These are phyloP conservation scores for Anguilla anguilla DNA, from an alignment of 2,797 vertebrate genomes.

Conservation along the genomic window DNA sequence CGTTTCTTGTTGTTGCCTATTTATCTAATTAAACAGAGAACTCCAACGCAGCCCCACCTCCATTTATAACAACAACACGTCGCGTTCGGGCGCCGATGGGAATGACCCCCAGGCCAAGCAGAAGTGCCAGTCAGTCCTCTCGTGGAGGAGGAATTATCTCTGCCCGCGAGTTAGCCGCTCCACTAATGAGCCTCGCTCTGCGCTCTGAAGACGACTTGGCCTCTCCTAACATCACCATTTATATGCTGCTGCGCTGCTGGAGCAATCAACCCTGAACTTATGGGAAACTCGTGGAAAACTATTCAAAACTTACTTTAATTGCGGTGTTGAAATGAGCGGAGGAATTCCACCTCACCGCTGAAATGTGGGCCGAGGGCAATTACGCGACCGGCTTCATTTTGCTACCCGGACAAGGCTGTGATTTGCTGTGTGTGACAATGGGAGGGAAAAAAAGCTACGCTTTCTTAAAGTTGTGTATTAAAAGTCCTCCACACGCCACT, in stretches of 20 bases:
- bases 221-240: background rate
- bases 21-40: constrained; percentile 8
- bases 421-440: background rate
- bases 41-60: background rate
- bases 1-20: background rate
- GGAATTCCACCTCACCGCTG: background rate
- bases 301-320: background rate
- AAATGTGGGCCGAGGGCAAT: background rate
- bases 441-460: background rate
- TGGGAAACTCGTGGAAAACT: background rate
- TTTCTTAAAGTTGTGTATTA: background rate
- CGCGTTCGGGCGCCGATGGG: background rate
- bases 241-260: background rate
- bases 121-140: background rate
- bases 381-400: background rate
- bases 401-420: background rate
- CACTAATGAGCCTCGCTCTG: background rate
- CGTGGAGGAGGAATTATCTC: constrained; percentile 46
- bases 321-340: background rate
- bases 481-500: background rate
- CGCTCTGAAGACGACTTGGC: background rate
- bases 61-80: background rate
- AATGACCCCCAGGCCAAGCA: background rate
- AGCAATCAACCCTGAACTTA: background rate
- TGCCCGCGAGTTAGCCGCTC: constrained; percentile 52